Percentiles rank a stretch among this genome's conserved stretches.
These are phyloP conservation scores for Xanthorhoe designata DNA, from an alignment of 2,888 invertebrate genomes.

Conservation along the genomic window DNA sequence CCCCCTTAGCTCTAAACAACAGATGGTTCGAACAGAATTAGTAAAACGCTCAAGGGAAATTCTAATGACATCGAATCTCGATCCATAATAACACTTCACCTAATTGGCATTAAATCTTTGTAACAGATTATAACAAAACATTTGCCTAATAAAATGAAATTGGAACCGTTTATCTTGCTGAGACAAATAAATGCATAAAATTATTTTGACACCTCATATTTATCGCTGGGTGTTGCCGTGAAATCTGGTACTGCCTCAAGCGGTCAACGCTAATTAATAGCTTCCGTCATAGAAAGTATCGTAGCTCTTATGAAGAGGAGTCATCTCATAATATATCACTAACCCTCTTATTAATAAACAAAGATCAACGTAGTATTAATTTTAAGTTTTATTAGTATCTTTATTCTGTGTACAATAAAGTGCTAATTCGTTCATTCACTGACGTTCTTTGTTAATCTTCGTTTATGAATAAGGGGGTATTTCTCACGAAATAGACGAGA, in stretches of 20 bases:
- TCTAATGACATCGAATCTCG: neutral
- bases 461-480: too few species aligned
- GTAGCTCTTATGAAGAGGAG: constrained; percentile 1
- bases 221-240: constrained; percentile 29
- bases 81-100: constrained; percentile 12
- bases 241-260: constrained; percentile 31
- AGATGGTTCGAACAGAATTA: neutral
- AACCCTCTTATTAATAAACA: too few species aligned
- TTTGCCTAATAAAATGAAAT: constrained; percentile 29
- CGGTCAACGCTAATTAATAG: constrained; percentile 34
- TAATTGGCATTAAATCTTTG: constrained; percentile 26
- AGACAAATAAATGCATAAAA: constrained; percentile 34
- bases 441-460: too few species aligned
- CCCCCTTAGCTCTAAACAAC: neutral
- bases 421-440: too few species aligned
- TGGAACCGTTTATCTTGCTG: constrained; percentile 21
- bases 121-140: constrained; percentile 31
- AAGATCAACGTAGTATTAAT: too few species aligned
- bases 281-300: constrained; percentile 23
- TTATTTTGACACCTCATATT: constrained; percentile 38
- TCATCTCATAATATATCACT: constrained; percentile 8
- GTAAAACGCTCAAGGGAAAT: neutral
- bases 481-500: neutral
- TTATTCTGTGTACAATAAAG: too few species aligned
- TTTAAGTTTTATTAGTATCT: too few species aligned